These are phyloP conservation scores for Antitype chi DNA, from an alignment of 2,888 invertebrate genomes.

Conservation along the genomic window DNA sequence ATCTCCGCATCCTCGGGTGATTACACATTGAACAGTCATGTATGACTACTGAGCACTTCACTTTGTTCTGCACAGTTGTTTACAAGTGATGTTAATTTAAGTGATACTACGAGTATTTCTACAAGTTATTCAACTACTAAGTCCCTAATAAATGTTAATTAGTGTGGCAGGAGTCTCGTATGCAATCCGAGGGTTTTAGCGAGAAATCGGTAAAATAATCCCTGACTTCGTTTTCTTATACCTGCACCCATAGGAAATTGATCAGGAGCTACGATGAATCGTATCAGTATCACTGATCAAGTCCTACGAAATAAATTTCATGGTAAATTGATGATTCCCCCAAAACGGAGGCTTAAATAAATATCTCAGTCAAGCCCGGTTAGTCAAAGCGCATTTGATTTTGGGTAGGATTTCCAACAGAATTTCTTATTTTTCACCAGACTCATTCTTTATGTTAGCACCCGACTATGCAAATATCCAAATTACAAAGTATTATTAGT, in stretches of 20 bases:
- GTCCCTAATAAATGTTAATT: no score
- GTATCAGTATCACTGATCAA: background rate
- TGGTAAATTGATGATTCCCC: background rate
- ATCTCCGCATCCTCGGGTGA: background rate
- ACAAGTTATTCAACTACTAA: background rate
- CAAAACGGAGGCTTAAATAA: background rate
- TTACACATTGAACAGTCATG: background rate
- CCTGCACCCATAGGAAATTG: background rate
- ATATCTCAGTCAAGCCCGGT: background rate
- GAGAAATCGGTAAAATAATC: background rate
- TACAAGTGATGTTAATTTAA: background rate
- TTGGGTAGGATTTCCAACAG: background rate
- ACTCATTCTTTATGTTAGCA: background rate
- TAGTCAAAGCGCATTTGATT: background rate
- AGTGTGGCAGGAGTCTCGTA: background rate
- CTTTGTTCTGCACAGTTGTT: background rate
- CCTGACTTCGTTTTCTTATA: background rate
- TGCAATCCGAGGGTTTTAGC: background rate
- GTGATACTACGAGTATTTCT: slow-evolving; percentile 11
- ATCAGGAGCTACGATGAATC: background rate
- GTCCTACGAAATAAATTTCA: background rate
- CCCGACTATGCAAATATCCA: background rate
- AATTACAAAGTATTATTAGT: background rate
- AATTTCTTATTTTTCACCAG: background rate
- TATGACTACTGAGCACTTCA: slow-evolving; percentile 17